Evolutionary conservation across 1,140 invertebrate genomes (phyloP), one percentile per base, ranked within the genome.

Genomic region (Drosophila orena): DNA sequence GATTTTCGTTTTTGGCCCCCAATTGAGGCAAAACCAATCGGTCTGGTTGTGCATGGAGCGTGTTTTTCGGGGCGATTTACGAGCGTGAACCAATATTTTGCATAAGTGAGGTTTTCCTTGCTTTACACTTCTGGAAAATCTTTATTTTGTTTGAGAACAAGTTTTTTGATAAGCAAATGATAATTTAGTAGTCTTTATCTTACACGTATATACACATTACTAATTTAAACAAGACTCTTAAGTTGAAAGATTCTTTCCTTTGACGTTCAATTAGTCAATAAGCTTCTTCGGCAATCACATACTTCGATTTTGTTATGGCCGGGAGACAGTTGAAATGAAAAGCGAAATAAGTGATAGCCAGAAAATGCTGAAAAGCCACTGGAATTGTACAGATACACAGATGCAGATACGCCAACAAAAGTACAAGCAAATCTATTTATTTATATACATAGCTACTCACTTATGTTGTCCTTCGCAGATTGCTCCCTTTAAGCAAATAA

Each of bases 1-100:
- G 81, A 88, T 85, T 85, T 85, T 85, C 81, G 74, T 85, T 73
- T 85, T 80, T 80, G 62, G 81, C 58, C 72, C 81, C 30, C 37
- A 54, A 54, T 38, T 27, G 64, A 42, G 43, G 70, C 37, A 22
- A 38, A 56, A 40, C 37, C 55, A 53, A 22, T 53, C 30, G 46
- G 46, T 37, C 44, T 43, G 46, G 54, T 22, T 52, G 37, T 38
- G 71, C 57, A 30, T 37, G 30, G 7, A 40, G 34, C 50, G 43
- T 74, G 71, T 64, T 64, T 50, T 65, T 65, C 35, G 60, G 59
- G 64, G n/a, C 64, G 46, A 68, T 68, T 68, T 68, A 68, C 60
- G 59, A 68, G 64, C 46, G 27, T 50, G 34, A 57, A 70, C 50
- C 50, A 27, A 35, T 42, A 56, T 70, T 70, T 55, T 37, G 15